Base-by-base conservation (phyloP, 2,888 invertebrate species). In the Lissocephala sabroskyi region DNA sequence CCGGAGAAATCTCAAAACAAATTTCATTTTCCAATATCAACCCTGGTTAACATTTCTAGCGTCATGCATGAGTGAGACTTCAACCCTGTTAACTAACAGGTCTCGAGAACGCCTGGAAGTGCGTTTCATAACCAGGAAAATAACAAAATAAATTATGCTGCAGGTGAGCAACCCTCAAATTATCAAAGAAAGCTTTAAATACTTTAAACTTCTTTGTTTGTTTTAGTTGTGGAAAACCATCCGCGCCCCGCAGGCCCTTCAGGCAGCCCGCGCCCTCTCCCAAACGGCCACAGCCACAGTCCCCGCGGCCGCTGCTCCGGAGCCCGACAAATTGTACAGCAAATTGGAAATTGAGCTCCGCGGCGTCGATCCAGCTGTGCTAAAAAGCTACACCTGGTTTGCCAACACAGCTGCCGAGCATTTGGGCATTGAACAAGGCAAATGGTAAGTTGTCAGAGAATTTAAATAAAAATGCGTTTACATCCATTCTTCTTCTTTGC, bases 301-400 rank as follows among this genome's bases (percentile, higher is more conserved):
- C 5, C 1, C 16, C 16, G 35, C 2, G 5, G 19, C 33, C 1
- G 42, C 52, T 9, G 10, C 49, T n/a, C 45, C 33, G 0, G 79
- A 82, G 39, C 71, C 75, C 17, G 95, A 95, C 76, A 93, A 92
- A 82, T 86, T 98, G 30, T 97, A 90, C 78, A 93, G 92, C 84
- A 88, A 88, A 67, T 86, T 98, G 6, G 93, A 94, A 82, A 80
- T 98, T 50, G 97, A 98, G 86, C 87, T 96, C 65, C 88, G 92
- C 79, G 93, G 95, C 11, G 91, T 96, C 77, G 97, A 98, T 82
- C 90, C 90, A 1, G 93, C 92, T 0, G 96, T 98, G 0, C 84
- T 98, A 16, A 89, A 91, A 56, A 97, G 97, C 85, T 98, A 96
- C 81, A 89, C 91, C 10, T 90, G 89, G 87, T 98, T 96, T 86